phyloP scores from a whole-genome alignment of 2,888 invertebrate species.

The Athalia circularis region DNA sequence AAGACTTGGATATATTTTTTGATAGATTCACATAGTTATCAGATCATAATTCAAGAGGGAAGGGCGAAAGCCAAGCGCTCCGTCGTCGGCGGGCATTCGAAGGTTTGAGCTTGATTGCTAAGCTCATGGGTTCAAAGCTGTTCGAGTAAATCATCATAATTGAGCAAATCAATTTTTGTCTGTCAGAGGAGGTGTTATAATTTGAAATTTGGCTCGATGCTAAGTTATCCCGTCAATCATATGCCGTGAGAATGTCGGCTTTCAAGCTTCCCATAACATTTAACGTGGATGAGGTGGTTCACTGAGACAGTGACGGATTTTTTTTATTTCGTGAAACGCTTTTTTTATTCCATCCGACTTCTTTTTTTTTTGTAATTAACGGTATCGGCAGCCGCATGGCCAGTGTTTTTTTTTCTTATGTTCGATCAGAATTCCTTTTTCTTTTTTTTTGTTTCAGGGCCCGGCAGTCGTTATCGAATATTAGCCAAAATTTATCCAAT shows the following conservation, averaged over 20 bases:
- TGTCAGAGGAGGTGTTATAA: slow-evolving; percentile 12
- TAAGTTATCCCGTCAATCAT: slow-evolving; percentile 19
- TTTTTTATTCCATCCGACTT: not conserved
- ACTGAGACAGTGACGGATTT: slow-evolving; percentile 24
- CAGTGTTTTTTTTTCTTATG: not conserved
- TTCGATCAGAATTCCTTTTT: not conserved
- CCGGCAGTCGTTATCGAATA: no score
- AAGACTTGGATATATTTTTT: no score
- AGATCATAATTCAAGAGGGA: no score
- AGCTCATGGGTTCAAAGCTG: not conserved
- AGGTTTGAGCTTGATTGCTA: not conserved
- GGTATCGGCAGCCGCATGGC: not conserved
- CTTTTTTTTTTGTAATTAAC: not conserved
- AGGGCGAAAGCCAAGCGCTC: no score
- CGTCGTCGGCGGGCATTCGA: no score
- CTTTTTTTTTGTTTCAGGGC: not conserved
- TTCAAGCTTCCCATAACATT: not conserved
- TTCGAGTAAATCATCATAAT: slow-evolving; percentile 11
- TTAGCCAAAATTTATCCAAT: no score
- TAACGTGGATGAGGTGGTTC: not conserved
- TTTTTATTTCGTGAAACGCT: not conserved
- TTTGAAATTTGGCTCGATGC: slow-evolving; percentile 25
- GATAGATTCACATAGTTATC: no score
- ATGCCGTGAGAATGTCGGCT: slow-evolving; percentile 14
- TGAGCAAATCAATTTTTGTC: slow-evolving; percentile 35